A percentile compares a stretch with the other conserved stretches of the same genome.
Evolutionary conservation across 1,140 invertebrate genomes (phyloP).

Genomic region (Tetramorium simillimum): DNA sequence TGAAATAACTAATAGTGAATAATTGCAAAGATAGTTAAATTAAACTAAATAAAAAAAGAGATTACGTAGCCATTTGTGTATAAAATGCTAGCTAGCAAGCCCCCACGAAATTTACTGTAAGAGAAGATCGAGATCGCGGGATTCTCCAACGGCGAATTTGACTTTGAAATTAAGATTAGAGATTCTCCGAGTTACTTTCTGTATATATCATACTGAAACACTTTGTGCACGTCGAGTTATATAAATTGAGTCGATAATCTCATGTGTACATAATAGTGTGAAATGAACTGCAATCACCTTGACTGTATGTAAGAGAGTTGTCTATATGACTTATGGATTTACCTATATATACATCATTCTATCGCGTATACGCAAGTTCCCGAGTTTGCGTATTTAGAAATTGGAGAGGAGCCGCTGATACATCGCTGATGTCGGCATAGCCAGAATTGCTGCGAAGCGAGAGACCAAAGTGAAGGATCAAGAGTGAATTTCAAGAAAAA

Average conservation of each 20-base stretch:
- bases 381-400: slow-evolving; percentile 18
- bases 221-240: slow-evolving; percentile 24
- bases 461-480: no score
- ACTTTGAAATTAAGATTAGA: slow-evolving; percentile 22
- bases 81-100: neutral
- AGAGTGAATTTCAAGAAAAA: neutral
- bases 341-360: neutral
- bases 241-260: slow-evolving; percentile 40
- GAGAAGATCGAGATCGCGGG: neutral
- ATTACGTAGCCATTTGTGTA: neutral
- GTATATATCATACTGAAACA: neutral
- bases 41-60: slow-evolving; percentile 3
- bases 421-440: slow-evolving; percentile 44
- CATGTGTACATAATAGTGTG: slow-evolving; percentile 18
- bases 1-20: neutral
- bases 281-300: slow-evolving; percentile 26
- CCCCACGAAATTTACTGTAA: neutral
- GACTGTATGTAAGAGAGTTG: neutral
- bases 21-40: neutral
- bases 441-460: neutral
- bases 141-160: neutral
- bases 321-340: slow-evolving; percentile 13
- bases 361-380: neutral
- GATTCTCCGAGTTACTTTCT: neutral
- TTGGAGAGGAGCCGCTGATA: neutral